phyloP scores from a whole-genome alignment of 2,888 invertebrate species.

The Pemphredon lugubris region DNA sequence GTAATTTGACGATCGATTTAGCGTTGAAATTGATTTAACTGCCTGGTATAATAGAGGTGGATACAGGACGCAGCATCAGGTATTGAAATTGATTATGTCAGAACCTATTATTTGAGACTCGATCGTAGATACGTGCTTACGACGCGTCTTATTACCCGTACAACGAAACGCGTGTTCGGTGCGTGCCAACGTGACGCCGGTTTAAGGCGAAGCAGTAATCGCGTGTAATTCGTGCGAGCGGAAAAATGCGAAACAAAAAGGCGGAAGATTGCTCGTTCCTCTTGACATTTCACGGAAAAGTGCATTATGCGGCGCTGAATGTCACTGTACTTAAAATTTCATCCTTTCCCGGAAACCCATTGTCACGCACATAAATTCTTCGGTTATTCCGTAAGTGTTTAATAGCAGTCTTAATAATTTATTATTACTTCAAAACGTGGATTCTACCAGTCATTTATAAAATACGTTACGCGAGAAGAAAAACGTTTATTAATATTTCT shows the following conservation, averaged over 20 bases:
- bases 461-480: too few species aligned
- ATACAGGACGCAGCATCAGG: too few species aligned
- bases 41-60: too few species aligned
- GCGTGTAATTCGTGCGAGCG: background rate
- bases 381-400: too few species aligned
- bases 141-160: slow-evolving; percentile 3
- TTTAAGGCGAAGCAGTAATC: slow-evolving; percentile 1
- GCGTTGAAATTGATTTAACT: too few species aligned
- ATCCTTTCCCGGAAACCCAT: too few species aligned
- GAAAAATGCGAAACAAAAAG: background rate
- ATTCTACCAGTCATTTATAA: too few species aligned
- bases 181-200: background rate
- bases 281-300: slow-evolving; percentile 16
- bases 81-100: slow-evolving; percentile 18
- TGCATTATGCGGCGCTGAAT: slow-evolving; percentile 17
- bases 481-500: too few species aligned
- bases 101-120: slow-evolving; percentile 16
- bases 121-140: slow-evolving; percentile 1
- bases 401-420: too few species aligned
- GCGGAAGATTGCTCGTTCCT: background rate
- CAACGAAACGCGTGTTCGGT: background rate
- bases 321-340: slow-evolving; percentile 7
- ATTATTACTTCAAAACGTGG: too few species aligned
- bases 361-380: too few species aligned
- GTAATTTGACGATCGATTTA: too few species aligned